Base-by-base conservation (phyloP, 2,113 vertebrate species). In the Sisor rabdophorus region DNA sequence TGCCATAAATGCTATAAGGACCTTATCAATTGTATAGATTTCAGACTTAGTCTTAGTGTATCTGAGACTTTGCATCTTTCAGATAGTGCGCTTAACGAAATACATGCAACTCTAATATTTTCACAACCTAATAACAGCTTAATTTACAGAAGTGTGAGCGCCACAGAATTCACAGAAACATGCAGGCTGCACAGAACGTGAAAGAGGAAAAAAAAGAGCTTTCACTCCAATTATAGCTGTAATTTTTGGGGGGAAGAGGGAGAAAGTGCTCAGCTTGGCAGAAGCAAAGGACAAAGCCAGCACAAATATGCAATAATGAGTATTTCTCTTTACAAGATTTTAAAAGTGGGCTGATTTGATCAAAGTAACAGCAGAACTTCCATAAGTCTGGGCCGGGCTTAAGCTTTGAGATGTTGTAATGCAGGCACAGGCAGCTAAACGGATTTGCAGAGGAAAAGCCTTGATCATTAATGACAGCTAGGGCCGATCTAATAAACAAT, bases 211-310 rank as follows among this genome's bases (percentile, higher is more conserved):
- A 79, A 40, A 80, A 86, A 71, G 73, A 53, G 83, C 84, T 89
- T 87, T 83, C 76, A 44, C 58, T 61, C 79, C 88, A 91, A 91
- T 91, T 90, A 91, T 76, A 80, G 83, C 70, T 75, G 79, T 82
- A 91, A 86, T 85, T 85, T 77, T 76, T 78, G 76, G 63, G 3
- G 20, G 4, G 32, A 8, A 67, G 53, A n/a, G 20, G 83, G 82
- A 84, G 85, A 84, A 76, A 79, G 54, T 83, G 84, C 86, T 84
- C 71, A 80, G 83, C 69, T 80, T 70, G 73, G 85, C 80, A 84
- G 72, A 84, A 84, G 80, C 65, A 78, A 86, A 84, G 87, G 75
- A 81, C 78, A 76, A 80, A 80, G 80, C 79, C 71, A 56, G 72
- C 78, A 74, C 74, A 84, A 83, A 83, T 84, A 58, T 83, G 82